phyloP scores from a whole-genome alignment of 2,888 invertebrate genomes.

The Andrena hattorfiana region DNA sequence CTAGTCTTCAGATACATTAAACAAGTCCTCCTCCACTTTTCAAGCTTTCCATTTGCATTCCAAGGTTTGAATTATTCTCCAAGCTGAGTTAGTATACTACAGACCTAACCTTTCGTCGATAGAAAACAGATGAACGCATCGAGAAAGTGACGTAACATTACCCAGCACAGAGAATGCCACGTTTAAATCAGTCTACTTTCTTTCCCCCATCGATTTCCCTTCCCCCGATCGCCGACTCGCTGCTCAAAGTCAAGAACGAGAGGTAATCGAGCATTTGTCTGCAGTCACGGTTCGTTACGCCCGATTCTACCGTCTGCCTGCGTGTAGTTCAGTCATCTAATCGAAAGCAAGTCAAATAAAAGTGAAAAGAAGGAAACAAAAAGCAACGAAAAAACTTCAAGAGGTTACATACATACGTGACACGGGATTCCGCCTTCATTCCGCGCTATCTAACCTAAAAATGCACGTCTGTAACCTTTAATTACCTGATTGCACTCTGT shows the following conservation, averaged over 20 bases:
- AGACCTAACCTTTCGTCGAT: not conserved
- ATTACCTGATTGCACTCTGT: too few relatives aligned
- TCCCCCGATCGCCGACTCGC: constrained; percentile 21
- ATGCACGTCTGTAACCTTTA: too few relatives aligned
- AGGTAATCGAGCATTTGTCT: constrained; percentile 51
- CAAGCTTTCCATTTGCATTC: not conserved
- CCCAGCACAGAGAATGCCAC: not conserved
- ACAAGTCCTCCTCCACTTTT: not conserved
- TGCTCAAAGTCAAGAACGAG: constrained; percentile 60
- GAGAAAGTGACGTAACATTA: not conserved
- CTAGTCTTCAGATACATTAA: too few relatives aligned
- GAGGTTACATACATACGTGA: not conserved
- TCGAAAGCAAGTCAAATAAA: constrained; percentile 14
- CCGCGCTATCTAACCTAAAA: too few relatives aligned
- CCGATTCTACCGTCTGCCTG: constrained; percentile 20
- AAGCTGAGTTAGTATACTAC: not conserved
- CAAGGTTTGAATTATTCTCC: too few relatives aligned
- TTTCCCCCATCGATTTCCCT: constrained; percentile 22
- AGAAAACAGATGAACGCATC: not conserved
- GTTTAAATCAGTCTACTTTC: constrained; percentile 40
- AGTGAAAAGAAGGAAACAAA: not conserved
- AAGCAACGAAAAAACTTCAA: not conserved
- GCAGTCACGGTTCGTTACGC: constrained; percentile 61
- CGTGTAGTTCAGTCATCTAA: constrained; percentile 24
- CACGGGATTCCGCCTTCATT: too few relatives aligned